Evolutionary conservation across 2,113 vertebrate species (phyloP).

Genomic region (Thalassoma bifasciatum): DNA sequence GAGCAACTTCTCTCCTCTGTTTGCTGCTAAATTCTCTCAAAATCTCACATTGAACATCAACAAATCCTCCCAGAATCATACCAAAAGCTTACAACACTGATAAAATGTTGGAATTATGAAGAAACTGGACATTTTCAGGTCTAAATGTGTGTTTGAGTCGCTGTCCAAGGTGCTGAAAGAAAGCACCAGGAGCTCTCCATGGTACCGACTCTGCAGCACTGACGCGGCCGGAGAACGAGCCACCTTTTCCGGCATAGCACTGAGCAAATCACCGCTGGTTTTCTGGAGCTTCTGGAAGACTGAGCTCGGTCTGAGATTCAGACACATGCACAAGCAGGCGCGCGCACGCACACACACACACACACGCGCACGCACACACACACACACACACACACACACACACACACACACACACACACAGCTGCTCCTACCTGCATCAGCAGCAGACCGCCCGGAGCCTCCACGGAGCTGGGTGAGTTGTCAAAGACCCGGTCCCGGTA

Average conservation of each 20-base stretch:
- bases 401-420: neutral
- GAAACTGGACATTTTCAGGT: neutral
- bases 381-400: neutral
- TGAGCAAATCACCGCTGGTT: no score
- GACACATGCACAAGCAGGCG: neutral
- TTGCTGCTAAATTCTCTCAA: neutral
- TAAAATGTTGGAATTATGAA: accelerated
- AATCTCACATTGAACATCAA: no score
- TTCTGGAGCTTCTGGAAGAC: no score
- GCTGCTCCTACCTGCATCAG: conserved; percentile 75
- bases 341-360: no score
- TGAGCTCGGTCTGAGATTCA: neutral
- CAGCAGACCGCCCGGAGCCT: conserved; percentile 64
- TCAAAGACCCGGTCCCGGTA: conserved; percentile 90
- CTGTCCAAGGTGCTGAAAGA: conserved; percentile 39
- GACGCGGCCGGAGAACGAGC: no score
- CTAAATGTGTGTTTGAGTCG: no score
- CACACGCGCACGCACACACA: no score
- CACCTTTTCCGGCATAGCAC: no score
- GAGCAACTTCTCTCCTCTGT: no score
- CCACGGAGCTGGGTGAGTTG: conserved; percentile 81
- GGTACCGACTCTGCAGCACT: conserved; percentile 23
- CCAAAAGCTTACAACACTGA: no score
- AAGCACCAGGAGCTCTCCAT: accelerated
- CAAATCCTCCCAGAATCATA: neutral